Base-by-base conservation (phyloP, 2,113 vertebrate species). In the Genyomyrus donnyi region DNA sequence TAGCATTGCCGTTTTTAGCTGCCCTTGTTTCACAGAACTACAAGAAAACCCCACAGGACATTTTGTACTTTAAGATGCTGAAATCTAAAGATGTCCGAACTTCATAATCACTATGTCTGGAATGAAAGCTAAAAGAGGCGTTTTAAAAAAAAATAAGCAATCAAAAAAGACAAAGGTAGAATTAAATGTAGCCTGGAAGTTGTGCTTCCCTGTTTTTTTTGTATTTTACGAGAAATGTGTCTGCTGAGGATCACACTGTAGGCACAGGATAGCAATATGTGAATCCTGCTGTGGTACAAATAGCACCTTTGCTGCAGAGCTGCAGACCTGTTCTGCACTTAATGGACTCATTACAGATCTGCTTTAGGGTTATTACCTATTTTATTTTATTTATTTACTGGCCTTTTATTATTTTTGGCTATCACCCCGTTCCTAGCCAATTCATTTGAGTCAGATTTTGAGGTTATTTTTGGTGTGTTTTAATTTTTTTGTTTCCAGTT, bases 191-290 rank as follows among this genome's bases (percentile, higher is more conserved):
- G 56, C n/a, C 58, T 86, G 3, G n/a, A 49, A 9, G 42, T 87
- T 45, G 56, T 85, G 66, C 5, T 86, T 49, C n/a, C 62, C 13
- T 5, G 0, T 42, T 39, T 80, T 80, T 77, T 42, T 77, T 50
- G 0, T 39, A 35, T 35, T 77, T 80, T 19, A 39, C 39, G 6
- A 42, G 31, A 42, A 80, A 17, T 4, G 5, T 85, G 24, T 89
- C 11, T 52, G 42, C 5, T 19, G 45, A 48, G 84, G 24, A 35
- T 39, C 46, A 53, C 31, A 31, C 11, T 31, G 15, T n/a, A 31
- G 24, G 83, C 15, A 85, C 53, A 66, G 52, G 42, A 74, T 74
- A 87, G 83, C 83, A 90, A 87, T 87, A 87, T 50, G 42, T 74
- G 45, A 70, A 19, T 42, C 39, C 45, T 1, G 77, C 52, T 45